phyloP scores from a whole-genome alignment of 2,113 vertebrate genomes.

The Mugil cephalus region DNA sequence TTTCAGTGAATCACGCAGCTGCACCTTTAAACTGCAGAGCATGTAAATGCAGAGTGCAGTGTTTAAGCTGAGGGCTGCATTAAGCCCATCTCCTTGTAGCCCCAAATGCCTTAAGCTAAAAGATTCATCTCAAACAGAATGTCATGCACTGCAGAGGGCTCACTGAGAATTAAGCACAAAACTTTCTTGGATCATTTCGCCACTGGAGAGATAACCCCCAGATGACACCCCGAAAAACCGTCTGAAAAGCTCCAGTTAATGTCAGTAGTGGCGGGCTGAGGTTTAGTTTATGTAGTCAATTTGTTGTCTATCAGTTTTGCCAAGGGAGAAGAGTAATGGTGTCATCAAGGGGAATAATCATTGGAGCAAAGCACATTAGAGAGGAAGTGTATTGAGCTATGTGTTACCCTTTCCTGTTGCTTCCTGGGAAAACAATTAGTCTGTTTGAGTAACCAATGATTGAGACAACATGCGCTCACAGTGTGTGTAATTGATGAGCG shows the following conservation, averaged over 20 bases:
- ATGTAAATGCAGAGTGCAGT: slow-evolving; percentile 60
- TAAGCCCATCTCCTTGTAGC: slow-evolving; percentile 46
- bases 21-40: slow-evolving; percentile 41
- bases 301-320: slow-evolving; percentile 75
- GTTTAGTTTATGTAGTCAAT: slow-evolving; percentile 68
- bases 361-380: slow-evolving; percentile 76
- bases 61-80: slow-evolving; percentile 66
- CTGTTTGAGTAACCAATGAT: slow-evolving; percentile 77
- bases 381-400: slow-evolving; percentile 77
- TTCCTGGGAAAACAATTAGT: slow-evolving; percentile 80
- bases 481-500: slow-evolving; percentile 68
- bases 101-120: slow-evolving; percentile 59
- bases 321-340: slow-evolving; percentile 76
- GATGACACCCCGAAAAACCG: slow-evolving; percentile 24
- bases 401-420: slow-evolving; percentile 65
- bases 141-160: slow-evolving; percentile 37
- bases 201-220: slow-evolving; percentile 41
- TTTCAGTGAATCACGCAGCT: slow-evolving; percentile 64
- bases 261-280: slow-evolving; percentile 39
- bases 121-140: slow-evolving; percentile 60
- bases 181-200: slow-evolving; percentile 61
- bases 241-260: slow-evolving; percentile 31
- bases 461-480: slow-evolving; percentile 61
- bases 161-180: slow-evolving; percentile 49
- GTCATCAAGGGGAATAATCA: slow-evolving; percentile 78